Conservation (phyloP, 2,797 vertebrate species). For the Adelosebastes latens region DNA sequence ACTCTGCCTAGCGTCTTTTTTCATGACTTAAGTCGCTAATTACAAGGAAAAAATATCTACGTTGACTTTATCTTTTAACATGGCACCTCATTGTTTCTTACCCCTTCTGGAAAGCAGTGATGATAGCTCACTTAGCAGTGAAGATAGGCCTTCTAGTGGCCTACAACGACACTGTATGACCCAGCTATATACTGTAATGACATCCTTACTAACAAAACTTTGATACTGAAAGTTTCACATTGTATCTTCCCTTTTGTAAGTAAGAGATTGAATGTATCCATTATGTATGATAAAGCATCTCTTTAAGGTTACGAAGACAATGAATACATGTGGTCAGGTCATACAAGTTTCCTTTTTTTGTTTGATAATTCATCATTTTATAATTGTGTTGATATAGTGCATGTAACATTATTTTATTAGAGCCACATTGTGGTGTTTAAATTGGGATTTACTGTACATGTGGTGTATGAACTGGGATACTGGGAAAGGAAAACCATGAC, state of each 20-base stretch:
- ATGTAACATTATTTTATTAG: conserved; percentile 33
- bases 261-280: conserved; percentile 63
- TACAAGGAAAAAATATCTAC: neutral
- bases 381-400: conserved; percentile 25
- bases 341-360: neutral
- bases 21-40: neutral
- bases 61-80: neutral
- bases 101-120: neutral
- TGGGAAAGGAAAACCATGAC: neutral
- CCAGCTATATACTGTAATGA: conserved; percentile 27
- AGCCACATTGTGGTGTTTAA: conserved; percentile 5
- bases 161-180: neutral
- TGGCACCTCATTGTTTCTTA: conserved; percentile 39
- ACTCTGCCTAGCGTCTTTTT: neutral
- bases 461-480: conserved; percentile 15
- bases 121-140: neutral
- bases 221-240: conserved; percentile 31
- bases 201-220: conserved; percentile 41
- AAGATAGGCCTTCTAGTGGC: neutral
- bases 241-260: conserved; percentile 25
- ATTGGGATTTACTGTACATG: neutral
- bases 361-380: conserved; percentile 24
- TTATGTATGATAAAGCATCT: conserved; percentile 42
- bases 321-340: conserved; percentile 30
- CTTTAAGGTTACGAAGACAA: conserved; percentile 9